phyloP scores from a whole-genome alignment of 2,888 invertebrate species.

The Parapristionchus giblindavisi region DNA sequence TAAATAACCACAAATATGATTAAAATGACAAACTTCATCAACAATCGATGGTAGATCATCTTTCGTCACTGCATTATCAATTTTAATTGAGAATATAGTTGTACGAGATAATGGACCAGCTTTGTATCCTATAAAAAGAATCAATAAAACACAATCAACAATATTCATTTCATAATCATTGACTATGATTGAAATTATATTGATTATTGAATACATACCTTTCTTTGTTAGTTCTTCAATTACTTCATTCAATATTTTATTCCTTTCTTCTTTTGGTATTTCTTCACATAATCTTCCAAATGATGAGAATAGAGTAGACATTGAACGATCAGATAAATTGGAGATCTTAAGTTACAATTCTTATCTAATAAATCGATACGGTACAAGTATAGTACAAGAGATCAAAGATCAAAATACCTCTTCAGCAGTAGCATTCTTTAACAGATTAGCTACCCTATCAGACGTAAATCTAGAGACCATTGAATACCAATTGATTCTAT shows the following conservation, averaged over 20 bases:
- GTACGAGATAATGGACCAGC: constrained; percentile 14
- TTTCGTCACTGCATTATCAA: neutral
- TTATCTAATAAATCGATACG: too few relatives aligned
- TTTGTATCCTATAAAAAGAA: neutral
- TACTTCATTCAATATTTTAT: neutral
- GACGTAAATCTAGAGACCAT: neutral
- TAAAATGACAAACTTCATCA: constrained; percentile 12
- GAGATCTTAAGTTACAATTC: too few relatives aligned
- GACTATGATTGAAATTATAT: neutral
- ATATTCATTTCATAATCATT: neutral
- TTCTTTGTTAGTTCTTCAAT: constrained; percentile 6
- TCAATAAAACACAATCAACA: neutral
- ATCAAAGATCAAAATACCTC: constrained; percentile 17
- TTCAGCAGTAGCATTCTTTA: neutral
- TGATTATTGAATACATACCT: neutral
- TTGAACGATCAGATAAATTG: constrained; percentile 15
- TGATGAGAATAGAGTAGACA: constrained; percentile 20
- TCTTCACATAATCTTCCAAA: constrained; percentile 21
- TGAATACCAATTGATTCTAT: constrained; percentile 33
- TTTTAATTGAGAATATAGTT: neutral
- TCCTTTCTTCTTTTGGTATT: neutral
- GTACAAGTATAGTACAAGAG: too few relatives aligned
- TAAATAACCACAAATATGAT: neutral
- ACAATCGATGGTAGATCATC: constrained; percentile 24
- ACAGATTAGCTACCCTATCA: neutral